Base-by-base conservation (phyloP, 2,888 invertebrate genomes). In the Venustoraphidia nigricollis region DNA sequence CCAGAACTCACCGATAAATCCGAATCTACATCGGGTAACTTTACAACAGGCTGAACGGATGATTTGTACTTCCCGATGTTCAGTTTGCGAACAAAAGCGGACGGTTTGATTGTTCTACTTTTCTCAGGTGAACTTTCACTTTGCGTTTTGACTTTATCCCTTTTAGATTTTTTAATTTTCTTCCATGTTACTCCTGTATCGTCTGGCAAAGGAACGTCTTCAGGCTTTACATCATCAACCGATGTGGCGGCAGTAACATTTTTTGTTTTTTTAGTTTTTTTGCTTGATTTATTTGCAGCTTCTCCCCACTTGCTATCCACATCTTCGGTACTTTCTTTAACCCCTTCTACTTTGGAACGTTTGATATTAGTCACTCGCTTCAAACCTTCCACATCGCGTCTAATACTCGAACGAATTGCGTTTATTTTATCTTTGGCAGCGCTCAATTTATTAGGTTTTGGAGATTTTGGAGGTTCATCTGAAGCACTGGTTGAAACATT, bases 11-110 rank as follows among this genome's bases (percentile, higher is more conserved):
- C 11, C 42, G 42, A 17, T 10, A 11, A 10, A n/a, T 27, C 36
- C 4, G 13, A 2, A 4, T 35, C 14, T 10, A 10, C 36, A 34
- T 34, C 43, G 34, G 34, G 10, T 43, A 34, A 27, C 9, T 43
- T 43, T 6, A 6, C 3, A 6, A 27, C 27, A 27, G 43, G 17
- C 11, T 43, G 43, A 17, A 43, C 27, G 2, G 17, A 11, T 13
- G 45, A 37, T 10, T 45, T 45, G 11, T 45, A 34, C 36, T 45
- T 45, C 8, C 45, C 45, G 37, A 45, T 45, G 38, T 38, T 45
- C 14, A 45, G 38, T 36, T 38, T 36, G 27, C 45, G 45, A 36
- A 45, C 45, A 9, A 45, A 17, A 4, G 45, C 27, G 3, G 45
- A 10, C 34, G 38, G 27, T 37, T 45, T 45, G 17, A 38, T 45